phyloP scores from a whole-genome alignment of 2,113 vertebrate species.

The Dicerorhinus sumatrensis region DNA sequence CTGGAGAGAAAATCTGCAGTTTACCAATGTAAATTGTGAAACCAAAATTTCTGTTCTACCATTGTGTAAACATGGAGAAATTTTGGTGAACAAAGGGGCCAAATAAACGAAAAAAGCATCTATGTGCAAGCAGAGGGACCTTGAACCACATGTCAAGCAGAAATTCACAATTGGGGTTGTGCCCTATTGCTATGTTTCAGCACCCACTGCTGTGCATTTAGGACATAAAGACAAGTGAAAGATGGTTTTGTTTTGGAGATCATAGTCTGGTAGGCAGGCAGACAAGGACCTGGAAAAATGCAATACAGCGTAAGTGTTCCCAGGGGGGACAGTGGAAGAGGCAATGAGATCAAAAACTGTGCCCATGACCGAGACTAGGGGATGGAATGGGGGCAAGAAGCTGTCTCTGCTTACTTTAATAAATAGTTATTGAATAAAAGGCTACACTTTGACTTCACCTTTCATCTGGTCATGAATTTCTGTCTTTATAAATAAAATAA shows the following conservation, averaged over 20 bases:
- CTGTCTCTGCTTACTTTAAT: not conserved
- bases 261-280: not conserved
- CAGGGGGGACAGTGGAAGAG: rapidly evolving
- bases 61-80: not conserved
- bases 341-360: not conserved
- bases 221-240: not conserved
- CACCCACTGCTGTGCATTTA: not conserved
- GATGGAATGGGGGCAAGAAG: not conserved
- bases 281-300: not conserved
- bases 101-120: not conserved
- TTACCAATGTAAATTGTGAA: not conserved
- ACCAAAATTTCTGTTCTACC: not conserved
- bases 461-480: not conserved
- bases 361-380: not conserved
- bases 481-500: not conserved
- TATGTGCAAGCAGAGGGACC: not conserved
- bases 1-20: not conserved
- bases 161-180: not conserved
- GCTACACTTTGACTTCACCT: not conserved
- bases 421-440: not conserved
- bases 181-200: not conserved
- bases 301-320: not conserved
- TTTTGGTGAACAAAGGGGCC: not conserved
- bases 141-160: not conserved
- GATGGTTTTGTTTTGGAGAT: not conserved